Conservation (phyloP, 2,888 invertebrate species). For the Lamellibrachia columna region DNA sequence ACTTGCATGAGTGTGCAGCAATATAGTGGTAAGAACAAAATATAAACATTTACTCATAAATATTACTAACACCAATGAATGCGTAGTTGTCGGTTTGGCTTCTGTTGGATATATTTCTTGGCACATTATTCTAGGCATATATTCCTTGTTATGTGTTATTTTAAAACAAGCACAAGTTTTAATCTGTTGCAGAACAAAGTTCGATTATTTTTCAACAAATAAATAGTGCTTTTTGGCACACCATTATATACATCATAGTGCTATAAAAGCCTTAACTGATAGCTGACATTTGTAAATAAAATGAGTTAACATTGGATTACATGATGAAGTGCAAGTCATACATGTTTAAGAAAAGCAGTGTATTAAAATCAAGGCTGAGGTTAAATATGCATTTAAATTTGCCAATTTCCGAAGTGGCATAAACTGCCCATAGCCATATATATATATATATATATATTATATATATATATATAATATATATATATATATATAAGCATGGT, state of each 20-base stretch:
- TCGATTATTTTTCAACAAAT: background rate
- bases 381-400: background rate
- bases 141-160: background rate
- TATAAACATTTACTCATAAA: background rate
- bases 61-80: background rate
- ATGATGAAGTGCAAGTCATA: background rate
- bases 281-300: background rate
- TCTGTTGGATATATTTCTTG: background rate
- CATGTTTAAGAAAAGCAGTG: background rate
- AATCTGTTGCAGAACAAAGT: background rate
- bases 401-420: background rate
- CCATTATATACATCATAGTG: background rate
- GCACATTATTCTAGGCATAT: background rate
- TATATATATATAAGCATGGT: no score
- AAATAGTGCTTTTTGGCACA: background rate
- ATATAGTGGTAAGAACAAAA: background rate
- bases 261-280: background rate
- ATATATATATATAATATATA: no score
- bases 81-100: background rate
- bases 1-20: background rate
- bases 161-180: background rate
- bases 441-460: no score
- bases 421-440: background rate
- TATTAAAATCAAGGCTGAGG: background rate
- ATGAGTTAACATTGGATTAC: background rate